These are phyloP conservation scores for Scyliorhinus canicula DNA, from an alignment of 2,797 vertebrate species.

Conservation along the genomic window DNA sequence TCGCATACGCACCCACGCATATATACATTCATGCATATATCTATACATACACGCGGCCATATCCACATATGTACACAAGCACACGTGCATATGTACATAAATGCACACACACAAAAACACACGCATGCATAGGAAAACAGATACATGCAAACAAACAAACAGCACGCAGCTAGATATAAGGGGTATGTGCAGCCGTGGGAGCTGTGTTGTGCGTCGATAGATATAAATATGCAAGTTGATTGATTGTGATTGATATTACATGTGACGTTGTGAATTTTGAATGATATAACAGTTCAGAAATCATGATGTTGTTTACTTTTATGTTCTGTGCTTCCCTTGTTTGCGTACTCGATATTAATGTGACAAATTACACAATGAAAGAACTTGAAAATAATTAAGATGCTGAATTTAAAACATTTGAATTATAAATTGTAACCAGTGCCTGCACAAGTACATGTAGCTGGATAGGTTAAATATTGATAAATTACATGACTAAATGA, in stretches of 20 bases:
- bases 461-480: conserved; percentile 34
- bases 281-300: conserved; percentile 37
- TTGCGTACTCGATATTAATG: not conserved
- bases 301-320: conserved; percentile 39
- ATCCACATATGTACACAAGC: not conserved
- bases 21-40: conserved; percentile 23
- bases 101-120: conserved; percentile 31
- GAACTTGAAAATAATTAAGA: conserved; percentile 27
- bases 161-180: not conserved
- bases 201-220: not conserved
- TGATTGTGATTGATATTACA: conserved; percentile 31
- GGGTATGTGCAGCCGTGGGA: not conserved
- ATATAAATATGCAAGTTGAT: conserved; percentile 36
- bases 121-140: not conserved
- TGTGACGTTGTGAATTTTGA: conserved; percentile 38
- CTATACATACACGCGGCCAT: not conserved
- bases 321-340: not conserved
- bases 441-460: not conserved
- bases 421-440: conserved; percentile 31
- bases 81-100: not conserved
- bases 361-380: conserved; percentile 29
- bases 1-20: not conserved
- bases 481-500: conserved; percentile 31
- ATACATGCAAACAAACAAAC: conserved; percentile 11
- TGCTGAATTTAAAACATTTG: conserved; percentile 19